Evolutionary conservation across 92 coral and sea anemone species (phyloP).

Genomic region (Porites divaricata): DNA sequence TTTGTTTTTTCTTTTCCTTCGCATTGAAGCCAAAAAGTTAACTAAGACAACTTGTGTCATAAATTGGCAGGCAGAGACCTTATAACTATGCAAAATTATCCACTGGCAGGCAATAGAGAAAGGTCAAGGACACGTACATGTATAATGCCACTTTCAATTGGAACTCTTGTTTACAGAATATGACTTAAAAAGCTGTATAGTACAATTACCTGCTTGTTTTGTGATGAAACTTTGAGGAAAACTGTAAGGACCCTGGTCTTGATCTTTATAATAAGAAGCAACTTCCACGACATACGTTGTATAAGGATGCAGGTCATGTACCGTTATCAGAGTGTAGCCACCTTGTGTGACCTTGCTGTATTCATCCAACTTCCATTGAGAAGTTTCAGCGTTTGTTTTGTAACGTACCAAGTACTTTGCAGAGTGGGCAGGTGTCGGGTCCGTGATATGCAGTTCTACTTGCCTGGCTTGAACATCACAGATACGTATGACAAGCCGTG

Average conservation of each 20-base stretch:
- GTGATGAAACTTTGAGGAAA: slow-evolving; percentile 56
- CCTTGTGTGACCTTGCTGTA: slow-evolving; percentile 8
- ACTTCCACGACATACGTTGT: slow-evolving; percentile 70
- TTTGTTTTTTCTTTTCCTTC: too few relatives aligned
- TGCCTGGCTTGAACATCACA: slow-evolving; percentile 44
- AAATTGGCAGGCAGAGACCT: too few relatives aligned
- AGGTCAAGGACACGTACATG: background rate
- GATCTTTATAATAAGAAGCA: slow-evolving; percentile 69
- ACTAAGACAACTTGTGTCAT: too few relatives aligned
- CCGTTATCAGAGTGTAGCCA: slow-evolving; percentile 28
- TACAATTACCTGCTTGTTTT: slow-evolving; percentile 68
- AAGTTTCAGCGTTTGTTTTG: slow-evolving; percentile 27
- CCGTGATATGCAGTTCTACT: slow-evolving; percentile 38
- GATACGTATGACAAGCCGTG: slow-evolving; percentile 62
- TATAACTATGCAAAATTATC: too few relatives aligned
- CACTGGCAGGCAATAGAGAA: too few relatives aligned
- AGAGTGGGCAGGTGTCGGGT: slow-evolving; percentile 62
- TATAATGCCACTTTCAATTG: too few relatives aligned
- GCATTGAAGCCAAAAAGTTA: too few relatives aligned
- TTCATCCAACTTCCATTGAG: slow-evolving; percentile 9
- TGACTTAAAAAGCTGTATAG: background rate
- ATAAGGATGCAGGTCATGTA: slow-evolving; percentile 60
- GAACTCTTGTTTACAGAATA: too few relatives aligned
- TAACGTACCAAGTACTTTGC: slow-evolving; percentile 62
- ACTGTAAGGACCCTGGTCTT: slow-evolving; percentile 76